phyloP scores from a whole-genome alignment of 2,113 vertebrate genomes.

The Physeter macrocephalus region DNA sequence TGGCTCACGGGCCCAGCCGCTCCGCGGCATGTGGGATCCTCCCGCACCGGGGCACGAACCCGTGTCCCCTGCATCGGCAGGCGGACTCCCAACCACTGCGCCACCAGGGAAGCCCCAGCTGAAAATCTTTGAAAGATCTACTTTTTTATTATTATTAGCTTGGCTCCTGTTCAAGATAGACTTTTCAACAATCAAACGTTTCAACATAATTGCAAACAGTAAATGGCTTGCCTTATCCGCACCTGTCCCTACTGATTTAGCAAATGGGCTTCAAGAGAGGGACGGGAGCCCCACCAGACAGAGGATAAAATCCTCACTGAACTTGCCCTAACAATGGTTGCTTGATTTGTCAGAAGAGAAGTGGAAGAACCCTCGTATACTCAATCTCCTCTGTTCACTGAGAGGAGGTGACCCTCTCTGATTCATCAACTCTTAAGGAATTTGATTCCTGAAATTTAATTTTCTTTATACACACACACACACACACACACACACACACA shows the following conservation, averaged over 20 bases:
- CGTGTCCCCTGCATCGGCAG: too few species aligned
- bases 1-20: too few species aligned
- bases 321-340: not conserved
- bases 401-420: not conserved
- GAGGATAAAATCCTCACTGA: not conserved
- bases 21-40: too few species aligned
- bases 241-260: slow-evolving; percentile 15
- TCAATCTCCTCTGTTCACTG: not conserved
- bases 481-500: not conserved
- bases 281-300: not conserved
- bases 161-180: slow-evolving; percentile 35
- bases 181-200: slow-evolving; percentile 47
- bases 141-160: slow-evolving; percentile 1
- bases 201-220: slow-evolving; percentile 56
- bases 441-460: not conserved
- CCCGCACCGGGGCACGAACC: too few species aligned
- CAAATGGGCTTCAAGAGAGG: slow-evolving; percentile 30
- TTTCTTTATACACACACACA: not conserved
- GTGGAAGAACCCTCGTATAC: not conserved
- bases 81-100: too few species aligned
- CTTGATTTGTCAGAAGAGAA: not conserved
- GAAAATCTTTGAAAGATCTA: slow-evolving; percentile 8
- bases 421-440: not conserved
- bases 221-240: slow-evolving; percentile 26
- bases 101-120: too few species aligned